phyloP scores from a whole-genome alignment of 2,797 vertebrate genomes.

The Anguilla anguilla region DNA sequence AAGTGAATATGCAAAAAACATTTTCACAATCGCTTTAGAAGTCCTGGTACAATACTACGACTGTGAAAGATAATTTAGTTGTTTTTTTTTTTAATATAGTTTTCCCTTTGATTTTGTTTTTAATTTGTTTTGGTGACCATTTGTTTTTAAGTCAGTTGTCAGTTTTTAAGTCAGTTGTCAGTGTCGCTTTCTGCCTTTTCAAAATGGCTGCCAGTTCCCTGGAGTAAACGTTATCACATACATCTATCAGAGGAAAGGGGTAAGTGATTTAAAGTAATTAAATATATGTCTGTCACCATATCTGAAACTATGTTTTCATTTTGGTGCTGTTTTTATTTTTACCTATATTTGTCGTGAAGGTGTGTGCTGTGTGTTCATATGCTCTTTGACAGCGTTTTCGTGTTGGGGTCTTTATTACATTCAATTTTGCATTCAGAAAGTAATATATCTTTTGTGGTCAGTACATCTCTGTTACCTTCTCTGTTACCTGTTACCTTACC shows the following conservation, averaged over 20 bases:
- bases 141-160: background rate
- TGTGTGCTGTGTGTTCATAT: background rate
- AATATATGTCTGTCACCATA: background rate
- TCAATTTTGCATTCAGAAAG: background rate
- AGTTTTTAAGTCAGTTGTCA: background rate
- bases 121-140: background rate
- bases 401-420: background rate
- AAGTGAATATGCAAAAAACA: background rate
- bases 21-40: background rate
- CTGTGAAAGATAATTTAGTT: background rate
- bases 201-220: constrained; percentile 7
- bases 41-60: background rate
- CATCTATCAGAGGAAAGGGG: background rate
- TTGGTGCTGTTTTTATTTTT: background rate
- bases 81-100: background rate
- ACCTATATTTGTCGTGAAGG: background rate
- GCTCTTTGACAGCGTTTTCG: background rate
- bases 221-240: background rate
- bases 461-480: background rate
- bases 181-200: background rate
- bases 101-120: background rate
- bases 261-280: background rate
- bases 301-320: background rate
- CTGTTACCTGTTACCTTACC: background rate
- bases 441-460: background rate